phyloP scores from a whole-genome alignment of 2,888 invertebrate species.

The Gastrophysa polygoni region DNA sequence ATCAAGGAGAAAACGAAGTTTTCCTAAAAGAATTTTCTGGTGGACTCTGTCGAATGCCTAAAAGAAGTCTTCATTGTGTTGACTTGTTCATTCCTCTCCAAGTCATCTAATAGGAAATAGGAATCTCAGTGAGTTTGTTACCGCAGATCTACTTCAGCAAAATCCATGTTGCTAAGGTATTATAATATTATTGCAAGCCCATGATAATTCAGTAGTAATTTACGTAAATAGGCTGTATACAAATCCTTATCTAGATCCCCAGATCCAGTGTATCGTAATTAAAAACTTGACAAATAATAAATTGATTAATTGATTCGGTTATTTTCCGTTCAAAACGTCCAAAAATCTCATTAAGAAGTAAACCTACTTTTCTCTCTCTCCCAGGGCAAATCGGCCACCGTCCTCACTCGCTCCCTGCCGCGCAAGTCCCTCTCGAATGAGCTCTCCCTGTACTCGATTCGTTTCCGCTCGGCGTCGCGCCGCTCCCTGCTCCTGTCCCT shows the following conservation, averaged over 20 bases:
- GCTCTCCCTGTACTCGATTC: conserved; percentile 35
- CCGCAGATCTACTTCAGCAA: background rate
- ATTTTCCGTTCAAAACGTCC: background rate
- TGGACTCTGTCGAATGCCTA: background rate
- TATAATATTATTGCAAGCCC: background rate
- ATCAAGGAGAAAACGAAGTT: background rate
- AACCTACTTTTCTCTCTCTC: conserved; percentile 41
- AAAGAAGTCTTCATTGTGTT: background rate
- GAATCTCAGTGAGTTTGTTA: background rate
- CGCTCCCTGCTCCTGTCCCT: conserved; percentile 37
- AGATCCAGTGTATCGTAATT: too few species aligned
- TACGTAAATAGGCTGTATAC: background rate
- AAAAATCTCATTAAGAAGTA: background rate
- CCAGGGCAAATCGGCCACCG: conserved; percentile 47
- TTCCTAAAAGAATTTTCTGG: background rate
- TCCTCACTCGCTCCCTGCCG: conserved; percentile 44
- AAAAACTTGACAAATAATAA: too few species aligned
- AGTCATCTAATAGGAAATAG: background rate
- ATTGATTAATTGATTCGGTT: too few species aligned
- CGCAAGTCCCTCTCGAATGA: conserved; percentile 43
- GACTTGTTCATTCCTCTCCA: background rate
- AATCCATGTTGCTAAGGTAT: conserved; percentile 1
- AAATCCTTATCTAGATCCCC: too few species aligned
- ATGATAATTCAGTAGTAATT: background rate
- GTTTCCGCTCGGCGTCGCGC: conserved; percentile 24